phyloP scores from a whole-genome alignment of 2,113 vertebrate species.

The Melanocharis versteri region DNA sequence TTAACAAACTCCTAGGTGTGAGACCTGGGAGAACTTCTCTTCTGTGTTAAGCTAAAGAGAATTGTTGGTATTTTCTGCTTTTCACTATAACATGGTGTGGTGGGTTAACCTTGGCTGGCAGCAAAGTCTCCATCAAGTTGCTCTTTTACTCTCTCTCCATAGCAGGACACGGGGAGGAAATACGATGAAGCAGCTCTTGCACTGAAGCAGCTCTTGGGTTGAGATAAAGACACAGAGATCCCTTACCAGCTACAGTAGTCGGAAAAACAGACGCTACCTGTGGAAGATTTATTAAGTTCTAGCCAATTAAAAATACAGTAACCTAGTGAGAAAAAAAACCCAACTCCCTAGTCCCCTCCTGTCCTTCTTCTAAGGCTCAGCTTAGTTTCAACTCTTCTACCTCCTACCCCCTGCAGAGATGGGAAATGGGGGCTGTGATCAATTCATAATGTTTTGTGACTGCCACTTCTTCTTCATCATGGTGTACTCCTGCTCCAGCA shows the following conservation, averaged over 20 bases:
- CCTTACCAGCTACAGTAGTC: not conserved
- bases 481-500: not conserved
- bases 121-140: not conserved
- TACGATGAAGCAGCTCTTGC: not conserved
- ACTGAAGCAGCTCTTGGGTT: not conserved
- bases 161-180: not conserved
- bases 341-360: fast-evolving
- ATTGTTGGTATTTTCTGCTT: not conserved
- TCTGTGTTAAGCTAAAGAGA: not conserved
- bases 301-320: not conserved
- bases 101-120: not conserved
- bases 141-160: not conserved
- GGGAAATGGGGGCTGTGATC: not conserved
- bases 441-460: not conserved
- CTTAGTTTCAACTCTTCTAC: not conserved
- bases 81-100: not conserved
- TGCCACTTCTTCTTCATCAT: not conserved
- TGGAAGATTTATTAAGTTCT: not conserved
- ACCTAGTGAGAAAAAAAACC: not conserved
- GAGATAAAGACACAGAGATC: not conserved
- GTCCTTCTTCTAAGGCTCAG: not conserved
- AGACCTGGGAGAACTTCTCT: not conserved
- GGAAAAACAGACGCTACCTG: not conserved
- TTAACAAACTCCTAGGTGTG: not conserved
- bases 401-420: fast-evolving